A percentile compares a stretch with the other conserved stretches of the same genome.
Conservation (phyloP, 2,797 vertebrate genomes). For the Scyliorhinus canicula region DNA sequence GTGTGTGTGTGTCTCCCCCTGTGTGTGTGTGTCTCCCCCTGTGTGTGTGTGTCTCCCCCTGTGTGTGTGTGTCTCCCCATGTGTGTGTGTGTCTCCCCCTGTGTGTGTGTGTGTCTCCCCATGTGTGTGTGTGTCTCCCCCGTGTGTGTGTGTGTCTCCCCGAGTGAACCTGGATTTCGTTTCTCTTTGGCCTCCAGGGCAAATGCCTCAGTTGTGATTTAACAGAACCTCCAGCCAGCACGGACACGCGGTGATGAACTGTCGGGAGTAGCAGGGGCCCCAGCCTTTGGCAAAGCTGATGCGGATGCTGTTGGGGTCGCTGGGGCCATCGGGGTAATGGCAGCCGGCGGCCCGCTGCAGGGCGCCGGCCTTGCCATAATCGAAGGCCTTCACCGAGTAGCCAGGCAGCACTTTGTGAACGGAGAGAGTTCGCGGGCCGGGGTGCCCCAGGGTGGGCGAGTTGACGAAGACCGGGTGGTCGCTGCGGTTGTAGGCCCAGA, state of each 20-base stretch:
- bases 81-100: too few relatives aligned
- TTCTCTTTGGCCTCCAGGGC: too few relatives aligned
- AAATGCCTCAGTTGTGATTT: constrained; percentile 36
- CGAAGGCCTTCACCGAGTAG: constrained; percentile 51
- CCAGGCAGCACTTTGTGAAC: constrained; percentile 52
- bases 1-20: too few relatives aligned
- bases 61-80: too few relatives aligned
- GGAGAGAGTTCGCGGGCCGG: accelerated
- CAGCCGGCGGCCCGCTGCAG: neutral
- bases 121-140: too few relatives aligned
- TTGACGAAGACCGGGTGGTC: constrained; percentile 54
- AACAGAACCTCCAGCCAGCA: constrained; percentile 58
- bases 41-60: too few relatives aligned
- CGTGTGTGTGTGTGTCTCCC: too few relatives aligned
- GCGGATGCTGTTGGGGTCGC: constrained; percentile 48
- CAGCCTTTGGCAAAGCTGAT: constrained; percentile 59
- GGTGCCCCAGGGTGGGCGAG: constrained; percentile 48
- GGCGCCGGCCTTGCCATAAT: constrained; percentile 35
- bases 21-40: too few relatives aligned
- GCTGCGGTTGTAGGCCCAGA: constrained; percentile 54
- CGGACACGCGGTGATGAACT: constrained; percentile 55
- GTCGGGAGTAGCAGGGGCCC: constrained; percentile 54
- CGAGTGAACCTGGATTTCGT: too few relatives aligned
- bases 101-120: too few relatives aligned
- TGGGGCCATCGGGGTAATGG: constrained; percentile 45